These are phyloP conservation scores for Cuniculus paca DNA, from an alignment of 2,797 vertebrate genomes.

Conservation along the genomic window DNA sequence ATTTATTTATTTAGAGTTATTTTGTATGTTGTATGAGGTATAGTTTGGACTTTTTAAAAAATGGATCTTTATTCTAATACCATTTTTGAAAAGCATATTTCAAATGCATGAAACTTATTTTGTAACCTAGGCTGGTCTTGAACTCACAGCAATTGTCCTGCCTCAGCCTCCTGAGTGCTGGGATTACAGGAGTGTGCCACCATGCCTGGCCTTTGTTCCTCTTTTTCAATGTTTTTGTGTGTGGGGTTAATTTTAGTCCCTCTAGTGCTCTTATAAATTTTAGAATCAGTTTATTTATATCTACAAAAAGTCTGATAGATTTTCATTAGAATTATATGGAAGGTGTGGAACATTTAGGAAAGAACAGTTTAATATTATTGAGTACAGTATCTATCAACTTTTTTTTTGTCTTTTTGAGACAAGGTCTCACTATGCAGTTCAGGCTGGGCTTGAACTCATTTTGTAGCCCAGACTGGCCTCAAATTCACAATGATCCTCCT, in stretches of 20 bases:
- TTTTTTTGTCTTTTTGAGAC: too few relatives aligned
- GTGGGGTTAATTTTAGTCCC: neutral
- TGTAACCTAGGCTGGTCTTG: too few relatives aligned
- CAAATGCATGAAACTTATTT: neutral
- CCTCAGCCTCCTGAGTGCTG: too few relatives aligned
- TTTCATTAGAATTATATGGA: neutral
- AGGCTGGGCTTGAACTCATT: too few relatives aligned
- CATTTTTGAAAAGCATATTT: conserved; percentile 12
- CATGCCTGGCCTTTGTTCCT: neutral
- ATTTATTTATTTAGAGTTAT: neutral
- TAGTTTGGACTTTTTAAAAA: neutral
- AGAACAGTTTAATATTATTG: neutral
- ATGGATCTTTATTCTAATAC: neutral
- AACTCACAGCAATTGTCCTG: too few relatives aligned
- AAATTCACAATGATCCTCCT: too few relatives aligned
- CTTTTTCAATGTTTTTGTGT: neutral
- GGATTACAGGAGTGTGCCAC: too few relatives aligned
- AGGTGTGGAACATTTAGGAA: conserved; percentile 4
- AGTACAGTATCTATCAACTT: neutral
- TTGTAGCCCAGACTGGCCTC: too few relatives aligned
- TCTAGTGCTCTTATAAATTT: neutral
- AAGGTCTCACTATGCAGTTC: too few relatives aligned
- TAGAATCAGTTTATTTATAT: neutral
- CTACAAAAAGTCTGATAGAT: neutral
- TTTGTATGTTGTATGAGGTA: neutral